Percentiles rank a stretch among this genome's conserved stretches.
These are phyloP conservation scores for Corella eumyota DNA, from an alignment of 23 tunicate genomes.

Conservation along the genomic window DNA sequence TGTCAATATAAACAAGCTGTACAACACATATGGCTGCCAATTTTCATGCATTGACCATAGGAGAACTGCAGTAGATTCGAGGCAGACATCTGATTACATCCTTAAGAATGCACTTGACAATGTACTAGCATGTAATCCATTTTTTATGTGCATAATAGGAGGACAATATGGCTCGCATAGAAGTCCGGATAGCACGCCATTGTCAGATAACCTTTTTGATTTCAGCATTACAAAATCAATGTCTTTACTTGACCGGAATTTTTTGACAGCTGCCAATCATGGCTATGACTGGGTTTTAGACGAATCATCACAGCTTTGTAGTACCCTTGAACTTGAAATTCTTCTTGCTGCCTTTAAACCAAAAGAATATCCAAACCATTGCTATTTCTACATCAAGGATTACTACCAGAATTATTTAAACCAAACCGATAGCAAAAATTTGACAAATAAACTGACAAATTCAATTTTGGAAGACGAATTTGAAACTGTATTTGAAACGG, in stretches of 20 bases:
- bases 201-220: no score
- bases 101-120: constrained; percentile 54
- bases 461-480: background rate
- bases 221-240: background rate
- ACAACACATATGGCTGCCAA: constrained; percentile 22
- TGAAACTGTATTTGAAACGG: constrained; percentile 44
- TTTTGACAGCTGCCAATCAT: constrained; percentile 27
- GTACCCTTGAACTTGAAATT: constrained; percentile 67
- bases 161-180: constrained; percentile 60
- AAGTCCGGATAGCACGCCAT: background rate
- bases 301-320: constrained; percentile 33
- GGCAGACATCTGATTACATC: constrained; percentile 45
- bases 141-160: constrained; percentile 66
- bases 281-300: constrained; percentile 77
- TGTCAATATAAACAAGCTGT: constrained; percentile 28
- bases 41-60: constrained; percentile 39
- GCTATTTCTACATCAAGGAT: constrained; percentile 71
- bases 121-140: constrained; percentile 33
- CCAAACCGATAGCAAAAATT: constrained; percentile 3
- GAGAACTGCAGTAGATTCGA: constrained; percentile 37
- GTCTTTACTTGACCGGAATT: constrained; percentile 36
- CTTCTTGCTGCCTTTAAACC: constrained; percentile 24
- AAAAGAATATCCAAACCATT: constrained; percentile 31
- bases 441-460: background rate
- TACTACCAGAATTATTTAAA: constrained; percentile 4